Evolutionary conservation across 2,797 vertebrate genomes (phyloP).

Genomic region (Pristis pectinata): DNA sequence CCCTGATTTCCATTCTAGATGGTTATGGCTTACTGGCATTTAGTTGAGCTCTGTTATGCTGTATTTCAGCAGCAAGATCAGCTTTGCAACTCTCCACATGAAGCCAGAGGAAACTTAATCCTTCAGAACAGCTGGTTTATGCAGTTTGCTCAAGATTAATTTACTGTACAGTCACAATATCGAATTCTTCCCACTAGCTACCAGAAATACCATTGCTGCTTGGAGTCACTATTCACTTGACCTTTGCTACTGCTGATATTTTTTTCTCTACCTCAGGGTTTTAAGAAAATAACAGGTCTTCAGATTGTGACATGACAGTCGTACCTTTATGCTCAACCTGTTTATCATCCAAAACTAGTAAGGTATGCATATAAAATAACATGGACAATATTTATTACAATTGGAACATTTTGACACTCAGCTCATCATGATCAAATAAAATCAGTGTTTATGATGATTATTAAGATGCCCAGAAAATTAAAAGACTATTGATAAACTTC

Average conservation of each 20-base stretch:
- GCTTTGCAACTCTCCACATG: neutral
- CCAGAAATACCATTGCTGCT: conserved; percentile 15
- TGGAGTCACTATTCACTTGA: conserved; percentile 18
- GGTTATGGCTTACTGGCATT: neutral
- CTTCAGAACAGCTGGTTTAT: conserved; percentile 1
- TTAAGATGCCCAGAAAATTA: neutral
- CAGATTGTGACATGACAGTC: neutral
- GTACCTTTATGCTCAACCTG: neutral
- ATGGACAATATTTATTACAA: neutral
- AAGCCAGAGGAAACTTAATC: conserved; percentile 14
- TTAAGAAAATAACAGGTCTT: neutral
- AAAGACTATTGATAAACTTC: neutral
- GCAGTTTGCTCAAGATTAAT: neutral
- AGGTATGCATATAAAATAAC: neutral
- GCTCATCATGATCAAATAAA: neutral
- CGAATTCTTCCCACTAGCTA: neutral
- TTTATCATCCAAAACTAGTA: neutral
- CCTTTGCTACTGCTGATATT: neutral
- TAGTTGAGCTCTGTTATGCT: neutral
- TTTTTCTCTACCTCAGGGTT: neutral
- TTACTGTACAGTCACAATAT: neutral
- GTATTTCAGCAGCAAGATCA: neutral
- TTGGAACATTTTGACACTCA: neutral
- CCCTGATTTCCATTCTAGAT: neutral
- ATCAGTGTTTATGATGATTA: neutral